A percentile compares a stretch with the other conserved stretches of the same genome.
Evolutionary conservation across 2,888 invertebrate species (phyloP).

Genomic region (Callosobruchus maculatus): DNA sequence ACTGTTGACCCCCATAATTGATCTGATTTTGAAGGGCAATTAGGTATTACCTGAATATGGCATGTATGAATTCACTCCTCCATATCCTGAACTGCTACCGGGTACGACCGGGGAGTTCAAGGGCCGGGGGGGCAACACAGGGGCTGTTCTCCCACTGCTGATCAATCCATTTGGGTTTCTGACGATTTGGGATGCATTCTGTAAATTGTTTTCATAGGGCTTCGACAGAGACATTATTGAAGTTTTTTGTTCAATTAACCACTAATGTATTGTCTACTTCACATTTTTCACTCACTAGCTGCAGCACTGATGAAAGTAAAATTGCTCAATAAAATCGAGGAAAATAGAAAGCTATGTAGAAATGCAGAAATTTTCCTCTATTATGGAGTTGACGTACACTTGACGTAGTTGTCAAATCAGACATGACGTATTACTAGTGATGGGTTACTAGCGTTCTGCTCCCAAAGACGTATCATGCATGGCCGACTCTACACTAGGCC

Average conservation of each 20-base stretch:
- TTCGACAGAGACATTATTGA: slow-evolving; percentile 16
- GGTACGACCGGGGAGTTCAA: slow-evolving; percentile 22
- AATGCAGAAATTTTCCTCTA: not conserved
- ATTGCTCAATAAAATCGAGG: not conserved
- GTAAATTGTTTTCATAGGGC: slow-evolving; percentile 23
- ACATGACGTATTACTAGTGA: too few species aligned
- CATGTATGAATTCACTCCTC: slow-evolving; percentile 23
- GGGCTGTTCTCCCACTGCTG: slow-evolving; percentile 31
- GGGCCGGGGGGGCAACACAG: slow-evolving; percentile 46
- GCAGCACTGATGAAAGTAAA: not conserved
- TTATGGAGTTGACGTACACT: not conserved
- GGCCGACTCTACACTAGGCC: too few species aligned
- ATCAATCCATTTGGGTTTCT: slow-evolving; percentile 24
- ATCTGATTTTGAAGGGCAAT: not conserved
- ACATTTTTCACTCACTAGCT: not conserved
- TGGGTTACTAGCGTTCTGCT: too few species aligned
- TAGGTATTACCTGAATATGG: slow-evolving; percentile 26
- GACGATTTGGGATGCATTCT: slow-evolving; percentile 30
- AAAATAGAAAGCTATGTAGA: not conserved
- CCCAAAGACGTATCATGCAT: too few species aligned
- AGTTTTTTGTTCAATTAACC: not conserved
- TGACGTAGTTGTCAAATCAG: too few species aligned
- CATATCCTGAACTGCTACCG: not conserved
- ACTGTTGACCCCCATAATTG: not conserved
- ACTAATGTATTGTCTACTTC: not conserved